phyloP scores from a whole-genome alignment of 1,140 invertebrate species.

The Ylistrum balloti region DNA sequence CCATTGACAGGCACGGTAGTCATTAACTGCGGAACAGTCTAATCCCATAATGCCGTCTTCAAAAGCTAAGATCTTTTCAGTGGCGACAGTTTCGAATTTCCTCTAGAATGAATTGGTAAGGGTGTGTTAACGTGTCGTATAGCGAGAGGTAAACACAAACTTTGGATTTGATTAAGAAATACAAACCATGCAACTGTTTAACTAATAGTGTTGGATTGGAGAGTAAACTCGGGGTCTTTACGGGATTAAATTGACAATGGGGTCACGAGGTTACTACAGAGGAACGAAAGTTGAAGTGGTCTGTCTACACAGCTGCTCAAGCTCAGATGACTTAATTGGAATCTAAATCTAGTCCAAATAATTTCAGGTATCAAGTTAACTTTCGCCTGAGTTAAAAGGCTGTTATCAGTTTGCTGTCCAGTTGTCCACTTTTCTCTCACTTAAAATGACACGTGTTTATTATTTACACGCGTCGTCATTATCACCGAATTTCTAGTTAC shows the following conservation, averaged over 20 bases:
- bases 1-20: slow-evolving; percentile 16
- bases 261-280: not conserved
- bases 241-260: not conserved
- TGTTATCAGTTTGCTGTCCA: too few species aligned
- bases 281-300: not conserved
- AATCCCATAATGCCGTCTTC: not conserved
- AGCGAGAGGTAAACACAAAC: not conserved
- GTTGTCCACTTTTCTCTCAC: too few species aligned
- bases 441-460: too few species aligned
- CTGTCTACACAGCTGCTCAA: not conserved
- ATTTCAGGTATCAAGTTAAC: not conserved
- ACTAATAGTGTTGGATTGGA: not conserved
- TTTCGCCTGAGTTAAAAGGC: not conserved
- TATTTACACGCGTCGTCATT: too few species aligned
- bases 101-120: not conserved
- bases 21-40: not conserved
- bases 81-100: slow-evolving; percentile 32
- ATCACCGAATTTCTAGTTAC: too few species aligned
- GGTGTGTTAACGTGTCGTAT: not conserved
- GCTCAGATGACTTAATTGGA: slow-evolving; percentile 6
- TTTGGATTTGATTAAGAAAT: not conserved
- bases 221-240: not conserved
- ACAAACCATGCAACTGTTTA: not conserved
- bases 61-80: slow-evolving; percentile 6
- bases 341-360: slow-evolving; percentile 26